These are phyloP conservation scores for Pseudomyrmex pallidus DNA, from an alignment of 1,140 invertebrate genomes.

Conservation along the genomic window DNA sequence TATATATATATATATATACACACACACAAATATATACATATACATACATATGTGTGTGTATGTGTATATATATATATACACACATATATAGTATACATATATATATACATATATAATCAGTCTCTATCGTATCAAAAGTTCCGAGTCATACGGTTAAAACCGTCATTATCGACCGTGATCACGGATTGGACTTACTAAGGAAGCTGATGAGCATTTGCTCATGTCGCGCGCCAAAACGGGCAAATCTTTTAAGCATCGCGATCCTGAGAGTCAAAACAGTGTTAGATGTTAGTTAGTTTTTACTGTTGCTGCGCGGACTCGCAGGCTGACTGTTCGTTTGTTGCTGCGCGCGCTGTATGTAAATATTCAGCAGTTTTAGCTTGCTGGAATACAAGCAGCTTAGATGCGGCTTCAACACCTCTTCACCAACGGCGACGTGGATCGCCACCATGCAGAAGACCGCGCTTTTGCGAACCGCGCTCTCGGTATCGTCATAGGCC, in stretches of 20 bases:
- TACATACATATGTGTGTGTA: no score
- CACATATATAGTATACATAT: no score
- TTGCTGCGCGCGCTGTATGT: slow-evolving; percentile 88
- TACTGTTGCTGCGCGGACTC: slow-evolving; percentile 81
- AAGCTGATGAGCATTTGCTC: slow-evolving; percentile 79
- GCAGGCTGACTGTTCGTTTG: slow-evolving; percentile 82
- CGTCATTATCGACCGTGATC: slow-evolving; percentile 27
- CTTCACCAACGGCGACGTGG: slow-evolving; percentile 94
- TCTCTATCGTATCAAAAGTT: slow-evolving; percentile 61
- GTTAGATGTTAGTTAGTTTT: slow-evolving; percentile 81
- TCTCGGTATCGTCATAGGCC: slow-evolving; percentile 95
- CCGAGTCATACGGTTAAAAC: slow-evolving; percentile 47
- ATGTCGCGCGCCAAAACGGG: slow-evolving; percentile 77
- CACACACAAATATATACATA: slow-evolving; percentile 7
- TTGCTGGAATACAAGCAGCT: slow-evolving; percentile 93
- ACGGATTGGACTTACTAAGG: slow-evolving; percentile 80
- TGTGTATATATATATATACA: no score
- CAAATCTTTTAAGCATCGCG: slow-evolving; percentile 81
- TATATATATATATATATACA: no score
- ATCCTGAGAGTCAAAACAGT: slow-evolving; percentile 78
- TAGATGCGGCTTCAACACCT: slow-evolving; percentile 92
- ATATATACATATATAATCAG: slow-evolving; percentile 10
- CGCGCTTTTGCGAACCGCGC: slow-evolving; percentile 95
- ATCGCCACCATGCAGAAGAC: slow-evolving; percentile 98
- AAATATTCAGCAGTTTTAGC: slow-evolving; percentile 90